Base-by-base conservation (phyloP, 2,888 invertebrate genomes). In the Drosophila setosimentum region DNA sequence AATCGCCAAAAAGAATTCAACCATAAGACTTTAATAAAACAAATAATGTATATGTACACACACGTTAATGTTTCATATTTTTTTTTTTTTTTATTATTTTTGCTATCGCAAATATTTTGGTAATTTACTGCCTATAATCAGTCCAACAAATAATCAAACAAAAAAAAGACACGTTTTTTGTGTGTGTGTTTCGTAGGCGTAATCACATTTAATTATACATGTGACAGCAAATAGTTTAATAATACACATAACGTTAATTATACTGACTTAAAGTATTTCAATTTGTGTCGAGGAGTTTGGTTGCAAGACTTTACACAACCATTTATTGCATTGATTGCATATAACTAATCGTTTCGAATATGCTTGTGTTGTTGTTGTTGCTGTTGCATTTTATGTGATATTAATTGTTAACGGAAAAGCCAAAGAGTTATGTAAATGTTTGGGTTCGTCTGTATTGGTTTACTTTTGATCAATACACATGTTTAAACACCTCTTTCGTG, bases 331-430 rank as follows among this genome's bases (percentile, higher is more conserved):
- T 55, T 32, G 55, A 55, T 55, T 55, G 54, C 54, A 54, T 37
- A 54, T 54, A 45, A 18, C 24, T 54, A 35, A 35, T 54, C 54
- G 35, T 35, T 16, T 33, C 35, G 8, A 35, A 35, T 33, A 49
- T 27, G 49, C 27, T 48, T 13, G 16, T 42, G 42, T 21, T 48
- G 21, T 18, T 54, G 33, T 2, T 33, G 21, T 5, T 54, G 53
- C 24, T 27, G 13, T 55, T 37, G 53, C 53, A 33, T 53, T 33
- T 55, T 37, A 55, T 37, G 55, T 55, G 54, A n/a, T 76, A 83
- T 87, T 83, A 83, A 83, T 83, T 87, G 81, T 83, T 87, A 83
- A 83, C 82, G 83, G 87, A 83, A 83, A 78, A 69, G 37, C 57
- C 57, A 37, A 55, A 66, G 59, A 67, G 82, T 84, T 87, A 87